Percentiles rank a stretch among this genome's conserved stretches.
These are phyloP conservation scores for Chloropsis cyanopogon DNA, from an alignment of 2,113 vertebrate species.

Conservation along the genomic window DNA sequence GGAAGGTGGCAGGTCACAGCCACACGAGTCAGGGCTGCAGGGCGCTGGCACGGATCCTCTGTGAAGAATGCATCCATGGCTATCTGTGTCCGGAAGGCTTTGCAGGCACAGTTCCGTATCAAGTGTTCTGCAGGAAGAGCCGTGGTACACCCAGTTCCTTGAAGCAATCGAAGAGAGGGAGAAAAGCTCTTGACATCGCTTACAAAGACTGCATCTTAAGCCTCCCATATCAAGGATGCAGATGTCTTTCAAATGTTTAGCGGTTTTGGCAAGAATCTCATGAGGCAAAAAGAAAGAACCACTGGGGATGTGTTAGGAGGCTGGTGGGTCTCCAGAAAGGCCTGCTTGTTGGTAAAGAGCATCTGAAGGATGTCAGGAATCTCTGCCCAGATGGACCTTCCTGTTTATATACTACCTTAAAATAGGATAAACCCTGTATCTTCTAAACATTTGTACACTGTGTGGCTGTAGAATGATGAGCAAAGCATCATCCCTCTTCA, in stretches of 20 bases:
- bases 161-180: accelerated
- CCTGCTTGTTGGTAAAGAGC: neutral
- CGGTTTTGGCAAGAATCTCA: neutral
- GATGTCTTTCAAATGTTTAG: neutral
- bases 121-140: neutral
- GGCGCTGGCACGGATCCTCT: accelerated
- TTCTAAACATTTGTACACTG: neutral
- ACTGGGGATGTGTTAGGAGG: neutral
- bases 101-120: accelerated
- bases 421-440: neutral
- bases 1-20: accelerated
- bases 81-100: accelerated
- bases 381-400: neutral
- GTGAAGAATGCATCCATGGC: accelerated
- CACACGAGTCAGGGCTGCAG: accelerated
- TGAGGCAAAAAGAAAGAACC: neutral
- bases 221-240: accelerated
- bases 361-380: neutral
- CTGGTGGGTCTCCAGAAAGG: neutral
- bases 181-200: neutral
- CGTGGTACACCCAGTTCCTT: accelerated
- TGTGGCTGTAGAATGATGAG: neutral
- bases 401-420: neutral
- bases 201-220: neutral
- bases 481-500: neutral